phyloP scores from a whole-genome alignment of 2,797 vertebrate genomes.

The Alfaro cultratus region DNA sequence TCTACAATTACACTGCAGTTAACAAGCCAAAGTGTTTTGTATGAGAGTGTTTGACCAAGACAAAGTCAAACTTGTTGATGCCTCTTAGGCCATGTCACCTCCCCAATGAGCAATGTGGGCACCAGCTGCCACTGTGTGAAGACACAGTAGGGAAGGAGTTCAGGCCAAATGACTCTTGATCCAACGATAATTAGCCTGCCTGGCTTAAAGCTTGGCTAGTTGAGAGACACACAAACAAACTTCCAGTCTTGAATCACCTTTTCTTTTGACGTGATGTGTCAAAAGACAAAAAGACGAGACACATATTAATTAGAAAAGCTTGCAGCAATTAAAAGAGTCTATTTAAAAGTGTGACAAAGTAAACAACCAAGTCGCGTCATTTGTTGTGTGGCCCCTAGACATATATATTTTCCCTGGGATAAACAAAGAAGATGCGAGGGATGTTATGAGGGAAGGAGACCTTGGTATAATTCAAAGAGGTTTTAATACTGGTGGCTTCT shows the following conservation, averaged over 20 bases:
- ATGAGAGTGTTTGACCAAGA: slow-evolving; percentile 33
- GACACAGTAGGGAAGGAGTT: slow-evolving; percentile 48
- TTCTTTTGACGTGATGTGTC: slow-evolving; percentile 19
- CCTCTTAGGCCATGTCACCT: slow-evolving; percentile 54
- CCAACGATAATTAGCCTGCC: slow-evolving; percentile 63
- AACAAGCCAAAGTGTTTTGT: slow-evolving; percentile 37
- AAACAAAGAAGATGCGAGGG: slow-evolving; percentile 57
- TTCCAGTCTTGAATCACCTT: slow-evolving; percentile 43
- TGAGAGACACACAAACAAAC: slow-evolving; percentile 40
- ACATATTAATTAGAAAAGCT: slow-evolving; percentile 50
- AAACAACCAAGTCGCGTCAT: slow-evolving; percentile 54
- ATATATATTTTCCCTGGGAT: slow-evolving; percentile 32
- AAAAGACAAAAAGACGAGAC: slow-evolving; percentile 21
- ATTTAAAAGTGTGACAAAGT: slow-evolving; percentile 42
- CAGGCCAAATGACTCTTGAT: slow-evolving; percentile 59
- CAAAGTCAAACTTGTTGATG: slow-evolving; percentile 55
- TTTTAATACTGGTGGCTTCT: slow-evolving; percentile 48
- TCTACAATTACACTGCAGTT: slow-evolving; percentile 14
- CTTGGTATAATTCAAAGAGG: slow-evolving; percentile 50
- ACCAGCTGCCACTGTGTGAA: slow-evolving; percentile 63
- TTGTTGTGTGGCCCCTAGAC: slow-evolving; percentile 36
- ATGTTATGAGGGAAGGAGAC: slow-evolving; percentile 27
- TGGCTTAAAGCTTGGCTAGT: slow-evolving; percentile 48
- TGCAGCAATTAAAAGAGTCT: slow-evolving; percentile 18
- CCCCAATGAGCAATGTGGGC: slow-evolving; percentile 56